Percentiles rank a stretch among this genome's conserved stretches.
Conservation (phyloP, 2,888 invertebrate species). For the Mongoloraphidia duomilia region DNA sequence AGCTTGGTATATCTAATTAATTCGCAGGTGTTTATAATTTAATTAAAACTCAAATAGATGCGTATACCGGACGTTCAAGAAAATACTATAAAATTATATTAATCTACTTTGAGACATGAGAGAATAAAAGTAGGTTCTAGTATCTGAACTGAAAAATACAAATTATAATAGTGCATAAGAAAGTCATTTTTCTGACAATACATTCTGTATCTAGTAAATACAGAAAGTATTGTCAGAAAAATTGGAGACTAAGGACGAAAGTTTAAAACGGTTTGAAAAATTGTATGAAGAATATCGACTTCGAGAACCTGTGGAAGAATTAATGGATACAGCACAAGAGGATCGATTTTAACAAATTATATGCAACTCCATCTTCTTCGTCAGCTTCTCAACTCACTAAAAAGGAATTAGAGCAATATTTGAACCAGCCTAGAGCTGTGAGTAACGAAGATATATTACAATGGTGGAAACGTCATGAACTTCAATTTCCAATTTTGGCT, state of each 20-base stretch:
- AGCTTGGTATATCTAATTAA: no score
- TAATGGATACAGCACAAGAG: neutral
- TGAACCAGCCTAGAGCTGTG: slow-evolving; percentile 1
- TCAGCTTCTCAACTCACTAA: neutral
- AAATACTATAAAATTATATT: no score
- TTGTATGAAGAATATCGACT: neutral
- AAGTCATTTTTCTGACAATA: no score
- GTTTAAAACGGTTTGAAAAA: neutral
- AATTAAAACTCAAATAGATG: no score
- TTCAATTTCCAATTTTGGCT: slow-evolving; percentile 8
- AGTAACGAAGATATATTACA: slow-evolving; percentile 3
- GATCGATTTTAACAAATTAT: slow-evolving; percentile 3
- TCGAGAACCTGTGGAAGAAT: neutral
- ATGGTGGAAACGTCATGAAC: slow-evolving; percentile 4
- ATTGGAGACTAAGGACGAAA: neutral
- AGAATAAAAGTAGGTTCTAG: no score
- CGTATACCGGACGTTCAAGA: no score
- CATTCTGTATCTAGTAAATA: no score
- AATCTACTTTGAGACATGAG: no score
- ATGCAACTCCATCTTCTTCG: neutral
- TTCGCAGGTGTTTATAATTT: no score
- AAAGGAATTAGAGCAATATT: slow-evolving; percentile 3
- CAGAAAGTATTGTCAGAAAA: no score
- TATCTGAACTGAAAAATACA: no score
- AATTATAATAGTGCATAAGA: no score